Base-by-base conservation (phyloP, 2,888 invertebrate species). In the Dynastes maya region DNA sequence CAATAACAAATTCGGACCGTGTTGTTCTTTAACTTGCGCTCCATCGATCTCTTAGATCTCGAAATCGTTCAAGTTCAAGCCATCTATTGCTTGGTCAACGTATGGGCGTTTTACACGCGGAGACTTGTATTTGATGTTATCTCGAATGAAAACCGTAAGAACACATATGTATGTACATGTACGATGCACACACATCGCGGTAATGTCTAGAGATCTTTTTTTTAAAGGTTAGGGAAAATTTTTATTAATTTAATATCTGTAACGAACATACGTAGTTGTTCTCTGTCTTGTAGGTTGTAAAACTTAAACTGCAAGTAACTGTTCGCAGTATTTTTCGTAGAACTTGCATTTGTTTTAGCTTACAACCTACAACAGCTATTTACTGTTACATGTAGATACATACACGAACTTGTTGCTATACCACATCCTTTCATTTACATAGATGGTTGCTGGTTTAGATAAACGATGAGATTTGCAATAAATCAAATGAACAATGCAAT, bases 1-100 rank as follows among this genome's bases (percentile, higher is more conserved):
- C 86, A 86, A 85, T 86, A 86, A 86, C 86, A 86, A 86, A 86
- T 86, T 85, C 86, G 85, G 85, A 82, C 84, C 85, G 83, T 86
- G 86, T 86, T 82, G 49, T 76, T 68, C 64, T 72, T 78, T 51
- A 65, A 27, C 55, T 55, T 40, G 58, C 53, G n/a, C 63, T 27
- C 63, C 40, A 63, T 78, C 71, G 72, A 77, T 77, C 77, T 77
- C 77, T 70, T 61, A 77, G 77, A 77, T 84, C 84, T 81, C 64
- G 80, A 78, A 80, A 80, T 65, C 80, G 80, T 80, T 61, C 81
- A 82, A 82, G 78, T 78, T 80, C 72, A 81, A 81, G 80, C 82
- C 83, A 82, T 83, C 82, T 83, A 83, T 84, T 82, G 82, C 82
- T 79, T 77, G 79, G 78, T 80, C 82, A 80, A 82, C 78, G 82